Evolutionary conservation across 2,888 invertebrate species (phyloP).

Genomic region (Lypha dubia): DNA sequence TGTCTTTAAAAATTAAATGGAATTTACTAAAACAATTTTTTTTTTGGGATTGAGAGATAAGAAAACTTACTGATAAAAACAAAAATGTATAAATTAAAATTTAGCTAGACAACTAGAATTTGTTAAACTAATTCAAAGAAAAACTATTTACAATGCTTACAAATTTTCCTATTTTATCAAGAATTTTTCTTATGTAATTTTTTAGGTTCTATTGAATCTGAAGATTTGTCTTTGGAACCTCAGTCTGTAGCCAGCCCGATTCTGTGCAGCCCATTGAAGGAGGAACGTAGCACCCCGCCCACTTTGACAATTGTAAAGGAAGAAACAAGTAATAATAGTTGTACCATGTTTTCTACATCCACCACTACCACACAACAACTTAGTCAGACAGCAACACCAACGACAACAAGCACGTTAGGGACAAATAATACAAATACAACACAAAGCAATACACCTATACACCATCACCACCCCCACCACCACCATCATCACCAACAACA

Average conservation of each 20-base stretch:
- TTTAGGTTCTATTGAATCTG: slow-evolving; percentile 91
- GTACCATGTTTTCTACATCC: slow-evolving; percentile 83
- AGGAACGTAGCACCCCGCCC: slow-evolving; percentile 88
- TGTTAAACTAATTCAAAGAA: no score
- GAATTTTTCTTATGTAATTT: slow-evolving; percentile 75
- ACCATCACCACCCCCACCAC: slow-evolving; percentile 75
- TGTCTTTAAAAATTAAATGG: background rate
- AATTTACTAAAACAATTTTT: background rate
- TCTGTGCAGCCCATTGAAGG: slow-evolving; percentile 86
- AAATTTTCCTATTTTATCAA: background rate
- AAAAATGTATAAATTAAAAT: background rate
- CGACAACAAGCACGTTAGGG: slow-evolving; percentile 74
- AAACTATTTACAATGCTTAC: no score
- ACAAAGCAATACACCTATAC: slow-evolving; percentile 66
- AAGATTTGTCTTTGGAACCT: slow-evolving; percentile 89
- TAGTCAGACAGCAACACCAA: slow-evolving; percentile 76
- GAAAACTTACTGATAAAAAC: background rate
- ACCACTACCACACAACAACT: slow-evolving; percentile 76
- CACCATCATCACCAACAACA: slow-evolving; percentile 74
- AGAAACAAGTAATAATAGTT: slow-evolving; percentile 89
- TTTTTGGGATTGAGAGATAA: background rate
- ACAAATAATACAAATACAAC: slow-evolving; percentile 74
- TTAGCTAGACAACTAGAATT: no score
- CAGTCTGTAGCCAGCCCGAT: slow-evolving; percentile 84
- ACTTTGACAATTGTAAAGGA: slow-evolving; percentile 87